Conservation (phyloP, 2,113 vertebrate species). For the Verasper variegatus region DNA sequence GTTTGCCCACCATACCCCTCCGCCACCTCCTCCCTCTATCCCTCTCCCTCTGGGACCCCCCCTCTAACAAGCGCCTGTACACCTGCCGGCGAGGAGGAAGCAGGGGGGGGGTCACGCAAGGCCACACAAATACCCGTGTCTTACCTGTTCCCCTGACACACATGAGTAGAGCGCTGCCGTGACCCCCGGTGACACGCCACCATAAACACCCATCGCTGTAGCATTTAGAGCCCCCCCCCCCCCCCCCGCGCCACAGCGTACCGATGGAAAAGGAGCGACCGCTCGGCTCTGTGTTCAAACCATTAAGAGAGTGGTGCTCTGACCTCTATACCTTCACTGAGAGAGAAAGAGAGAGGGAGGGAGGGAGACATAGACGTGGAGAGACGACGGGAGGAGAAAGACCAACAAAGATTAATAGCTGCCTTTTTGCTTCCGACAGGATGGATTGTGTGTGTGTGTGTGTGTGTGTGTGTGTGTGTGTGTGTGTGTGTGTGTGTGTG, state of each 20-base stretch:
- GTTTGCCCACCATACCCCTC: conserved; percentile 22
- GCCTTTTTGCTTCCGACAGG: conserved; percentile 63
- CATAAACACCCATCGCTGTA: conserved; percentile 57
- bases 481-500: no score
- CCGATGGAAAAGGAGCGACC: conserved; percentile 22
- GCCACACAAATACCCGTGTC: conserved; percentile 67
- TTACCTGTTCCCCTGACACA: conserved; percentile 57
- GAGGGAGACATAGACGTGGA: conserved; percentile 8
- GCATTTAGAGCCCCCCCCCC: conserved; percentile 49
- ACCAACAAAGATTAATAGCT: conserved; percentile 78
- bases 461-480: background rate
- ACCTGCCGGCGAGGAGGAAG: conserved; percentile 30
- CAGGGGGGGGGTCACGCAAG: conserved; percentile 27
- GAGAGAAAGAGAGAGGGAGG: background rate
- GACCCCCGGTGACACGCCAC: conserved; percentile 52
- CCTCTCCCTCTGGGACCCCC: conserved; percentile 50
- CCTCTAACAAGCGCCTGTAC: conserved; percentile 69
- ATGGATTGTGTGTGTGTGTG: background rate
- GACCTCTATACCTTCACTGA: conserved; percentile 51
- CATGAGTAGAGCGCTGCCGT: conserved; percentile 29
- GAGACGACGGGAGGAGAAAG: conserved; percentile 43
- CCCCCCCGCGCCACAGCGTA: background rate
- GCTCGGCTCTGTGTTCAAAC: conserved; percentile 45
- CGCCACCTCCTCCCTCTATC: conserved; percentile 2
- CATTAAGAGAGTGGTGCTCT: conserved; percentile 73